Base-by-base conservation (phyloP, 1,140 invertebrate genomes). In the Pseudachorutes palmiensis region DNA sequence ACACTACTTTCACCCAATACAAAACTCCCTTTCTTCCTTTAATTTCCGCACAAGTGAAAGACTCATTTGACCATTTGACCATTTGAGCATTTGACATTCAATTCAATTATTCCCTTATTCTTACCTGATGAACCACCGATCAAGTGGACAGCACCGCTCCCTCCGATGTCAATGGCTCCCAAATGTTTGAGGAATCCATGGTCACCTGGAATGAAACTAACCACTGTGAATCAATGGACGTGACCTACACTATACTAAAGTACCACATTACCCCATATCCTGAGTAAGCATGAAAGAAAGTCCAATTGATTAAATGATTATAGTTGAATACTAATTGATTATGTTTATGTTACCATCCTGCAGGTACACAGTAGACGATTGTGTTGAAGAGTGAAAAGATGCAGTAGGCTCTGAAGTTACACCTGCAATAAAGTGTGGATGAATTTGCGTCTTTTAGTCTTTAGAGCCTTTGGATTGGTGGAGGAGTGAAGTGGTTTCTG, bases 341-440 rank as follows among this genome's bases (percentile, higher is more conserved):
- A n/a, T n/a, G n/a, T n/a, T n/a, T n/a, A n/a, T n/a, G n/a, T n/a
- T n/a, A n/a, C n/a, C 83, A 84, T 57, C 83, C 82, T 64, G 83
- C 91, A 0, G 93, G 92, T 65, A 97, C 83, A 75, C 92, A 94
- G 77, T 96, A 96, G 1, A 96, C 88, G 1, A 91, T 79, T 0
- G 92, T 95, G 74, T 95, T 96, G 0, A 94, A 75, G 49, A 92
- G 86, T 3, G 91, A 94, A 77, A 94, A 94, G 9, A 95, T 69
- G 71, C 91, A 93, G 75, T 95, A 94, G 0, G 92, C 91, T 75
- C 90, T 88, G 76, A 94, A 93, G 75, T 92, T 91, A 74, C 89
- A 91, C 72, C 89, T 88, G 2, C 75, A 62, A 41, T 16, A 26
- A 61, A 19, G 24, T n/a, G 28, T 9, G 24, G 24, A 26, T 55